Conservation (phyloP, 2,113 vertebrate species). For the Trinectes maculatus region DNA sequence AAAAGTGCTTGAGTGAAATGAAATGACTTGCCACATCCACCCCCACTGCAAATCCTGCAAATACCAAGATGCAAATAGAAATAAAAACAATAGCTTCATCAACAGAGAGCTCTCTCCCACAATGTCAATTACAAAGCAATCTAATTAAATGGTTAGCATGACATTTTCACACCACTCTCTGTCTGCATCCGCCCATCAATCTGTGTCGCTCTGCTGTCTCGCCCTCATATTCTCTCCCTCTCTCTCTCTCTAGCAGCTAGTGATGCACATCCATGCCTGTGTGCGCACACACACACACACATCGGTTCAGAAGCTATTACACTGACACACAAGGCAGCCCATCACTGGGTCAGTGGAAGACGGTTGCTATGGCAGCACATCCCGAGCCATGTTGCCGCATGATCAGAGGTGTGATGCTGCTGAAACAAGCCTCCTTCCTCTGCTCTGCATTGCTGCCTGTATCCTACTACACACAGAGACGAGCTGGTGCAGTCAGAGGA, state of each 20-base stretch:
- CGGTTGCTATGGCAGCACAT: constrained; percentile 84
- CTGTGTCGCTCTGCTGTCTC: not conserved
- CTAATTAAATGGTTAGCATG: constrained; percentile 31
- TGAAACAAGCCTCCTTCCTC: constrained; percentile 65
- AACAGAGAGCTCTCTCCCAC: constrained; percentile 17
- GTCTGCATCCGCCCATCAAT: not conserved
- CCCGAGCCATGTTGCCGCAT: constrained; percentile 78
- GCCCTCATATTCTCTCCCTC: not conserved
- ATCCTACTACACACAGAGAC: constrained; percentile 13
- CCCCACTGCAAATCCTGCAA: not conserved
- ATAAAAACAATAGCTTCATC: constrained; percentile 19
- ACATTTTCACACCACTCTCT: constrained; percentile 1
- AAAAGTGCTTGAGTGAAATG: not conserved
- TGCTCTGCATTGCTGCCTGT: constrained; percentile 43
- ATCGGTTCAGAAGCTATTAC: constrained; percentile 55
- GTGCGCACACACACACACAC: constrained; percentile 20
- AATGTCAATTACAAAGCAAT: constrained; percentile 33
- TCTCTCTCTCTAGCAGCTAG: not conserved
- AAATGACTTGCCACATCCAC: not conserved
- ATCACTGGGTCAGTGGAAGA: constrained; percentile 80
- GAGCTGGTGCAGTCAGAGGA: constrained; percentile 3
- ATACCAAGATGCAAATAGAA: constrained; percentile 14
- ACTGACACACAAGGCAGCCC: constrained; percentile 71
- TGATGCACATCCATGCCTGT: not conserved
- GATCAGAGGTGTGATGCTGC: constrained; percentile 73